Conservation (phyloP, 2,888 invertebrate genomes). For the Antheraea assamensis region DNA sequence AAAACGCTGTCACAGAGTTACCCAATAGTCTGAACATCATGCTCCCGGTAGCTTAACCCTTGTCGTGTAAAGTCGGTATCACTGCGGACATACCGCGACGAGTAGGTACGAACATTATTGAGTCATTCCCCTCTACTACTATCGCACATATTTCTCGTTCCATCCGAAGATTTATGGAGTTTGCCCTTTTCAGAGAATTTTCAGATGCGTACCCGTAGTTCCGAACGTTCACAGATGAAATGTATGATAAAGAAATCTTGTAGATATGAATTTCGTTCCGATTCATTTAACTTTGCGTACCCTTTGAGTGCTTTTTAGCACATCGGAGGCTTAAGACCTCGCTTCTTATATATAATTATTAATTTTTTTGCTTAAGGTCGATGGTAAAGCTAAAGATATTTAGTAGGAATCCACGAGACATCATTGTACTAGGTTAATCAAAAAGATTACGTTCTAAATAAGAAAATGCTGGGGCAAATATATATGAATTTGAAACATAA, state of each 20-base stretch:
- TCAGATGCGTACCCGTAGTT: background rate
- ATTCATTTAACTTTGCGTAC: background rate
- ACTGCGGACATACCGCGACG: constrained; percentile 22
- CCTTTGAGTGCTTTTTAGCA: background rate
- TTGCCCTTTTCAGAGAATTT: constrained; percentile 21
- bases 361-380: too few species aligned
- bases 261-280: background rate
- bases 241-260: background rate
- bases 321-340: background rate
- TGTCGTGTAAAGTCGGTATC: constrained; percentile 21
- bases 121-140: constrained; percentile 26
- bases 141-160: constrained; percentile 30
- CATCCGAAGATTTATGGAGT: constrained; percentile 27
- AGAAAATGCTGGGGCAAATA: too few species aligned
- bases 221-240: background rate
- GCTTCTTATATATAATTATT: too few species aligned
- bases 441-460: too few species aligned
- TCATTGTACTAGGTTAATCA: too few species aligned
- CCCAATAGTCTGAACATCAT: background rate
- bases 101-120: constrained; percentile 25
- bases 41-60: constrained; percentile 9
- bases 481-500: too few species aligned
- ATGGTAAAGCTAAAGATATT: too few species aligned
- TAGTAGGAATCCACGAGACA: too few species aligned
- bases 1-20: background rate